phyloP scores from a whole-genome alignment of 2,113 vertebrate species.

The Ctenodactylus gundi region DNA sequence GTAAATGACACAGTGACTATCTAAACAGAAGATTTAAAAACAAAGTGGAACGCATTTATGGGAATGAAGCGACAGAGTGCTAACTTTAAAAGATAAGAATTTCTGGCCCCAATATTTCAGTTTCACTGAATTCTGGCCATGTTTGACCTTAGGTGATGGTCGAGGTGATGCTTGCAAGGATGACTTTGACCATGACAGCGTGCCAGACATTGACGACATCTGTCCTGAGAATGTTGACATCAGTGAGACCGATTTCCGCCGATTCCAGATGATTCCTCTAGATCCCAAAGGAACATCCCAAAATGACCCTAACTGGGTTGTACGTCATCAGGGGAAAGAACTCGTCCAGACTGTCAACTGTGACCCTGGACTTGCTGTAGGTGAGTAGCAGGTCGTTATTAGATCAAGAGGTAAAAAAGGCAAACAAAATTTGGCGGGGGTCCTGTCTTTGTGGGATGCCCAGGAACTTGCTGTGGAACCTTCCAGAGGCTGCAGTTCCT shows the following conservation, averaged over 20 bases:
- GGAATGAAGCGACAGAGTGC: not conserved
- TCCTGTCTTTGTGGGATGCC: not conserved
- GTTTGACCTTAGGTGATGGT: slow-evolving; percentile 87
- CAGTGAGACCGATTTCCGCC: slow-evolving; percentile 97
- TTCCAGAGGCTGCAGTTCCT: not conserved
- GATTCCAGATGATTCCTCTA: slow-evolving; percentile 99
- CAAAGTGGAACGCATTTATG: not conserved
- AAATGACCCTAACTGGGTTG: slow-evolving; percentile 99
- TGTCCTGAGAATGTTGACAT: slow-evolving; percentile 98
- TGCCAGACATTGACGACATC: slow-evolving; percentile 95
- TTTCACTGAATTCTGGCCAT: slow-evolving; percentile 33
- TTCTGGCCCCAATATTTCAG: not conserved
- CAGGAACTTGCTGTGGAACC: not conserved
- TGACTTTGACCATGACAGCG: slow-evolving; percentile 96
- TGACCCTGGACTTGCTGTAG: slow-evolving; percentile 97
- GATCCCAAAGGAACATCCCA: slow-evolving; percentile 98
- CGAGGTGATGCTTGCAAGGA: slow-evolving; percentile 97
- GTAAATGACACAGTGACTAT: not conserved
- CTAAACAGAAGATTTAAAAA: not conserved
- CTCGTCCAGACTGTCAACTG: slow-evolving; percentile 99
- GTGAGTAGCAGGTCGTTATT: slow-evolving; percentile 83
- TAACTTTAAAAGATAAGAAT: not conserved
- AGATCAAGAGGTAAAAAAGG: not conserved
- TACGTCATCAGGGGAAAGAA: slow-evolving; percentile 98
- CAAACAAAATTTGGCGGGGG: not conserved